Base-by-base conservation (phyloP, 2,888 invertebrate genomes). In the Ennomos quercinarius region DNA sequence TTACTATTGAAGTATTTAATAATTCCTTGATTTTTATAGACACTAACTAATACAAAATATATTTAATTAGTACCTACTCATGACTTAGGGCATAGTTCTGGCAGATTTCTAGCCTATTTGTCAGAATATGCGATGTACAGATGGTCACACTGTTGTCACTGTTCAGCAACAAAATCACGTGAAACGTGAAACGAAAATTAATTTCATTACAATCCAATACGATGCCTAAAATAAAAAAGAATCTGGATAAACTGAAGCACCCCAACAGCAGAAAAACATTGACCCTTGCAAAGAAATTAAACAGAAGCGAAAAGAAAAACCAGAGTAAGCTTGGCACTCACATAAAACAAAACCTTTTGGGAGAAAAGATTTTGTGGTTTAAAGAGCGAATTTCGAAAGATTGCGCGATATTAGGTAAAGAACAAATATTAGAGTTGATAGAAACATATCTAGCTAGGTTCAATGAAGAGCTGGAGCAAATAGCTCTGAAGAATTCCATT, bases 221-320 rank as follows among this genome's bases (percentile, higher is more conserved):
- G 76, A 91, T 92, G 92, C 89, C 90, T 44, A 90, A 89, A 71
- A 57, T 81, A 56, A 91, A 87, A 63, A 83, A 78, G 43, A 84
- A 74, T 62, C 71, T 91, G 40, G 89, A 90, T 40, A 94, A 94
- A 81, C 91, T 95, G 53, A 95, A 95, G 76, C 98, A 98, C 87
- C 98, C 98, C 0, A 97, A 97, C 82, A 97, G 97, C 73, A 94
- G 98, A 67, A 97, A 96, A 89, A 96, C 97, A 0, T 92, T 94
- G 64, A 95, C 95, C 9, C 83, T 97, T 13, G 93, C 94, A 2
- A 96, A 95, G 79, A 95, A 96, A 84, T 90, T 95, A 8, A 95
- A 95, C 67, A 96, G 93, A 94, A 94, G 87, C 62, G 91, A 91
- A 52, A 93, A 93, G 64, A 93, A 94, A 73, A 93, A 94, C 54